These are phyloP conservation scores for Mormoops blainvillei DNA, from an alignment of 2,113 vertebrate species.

Conservation along the genomic window DNA sequence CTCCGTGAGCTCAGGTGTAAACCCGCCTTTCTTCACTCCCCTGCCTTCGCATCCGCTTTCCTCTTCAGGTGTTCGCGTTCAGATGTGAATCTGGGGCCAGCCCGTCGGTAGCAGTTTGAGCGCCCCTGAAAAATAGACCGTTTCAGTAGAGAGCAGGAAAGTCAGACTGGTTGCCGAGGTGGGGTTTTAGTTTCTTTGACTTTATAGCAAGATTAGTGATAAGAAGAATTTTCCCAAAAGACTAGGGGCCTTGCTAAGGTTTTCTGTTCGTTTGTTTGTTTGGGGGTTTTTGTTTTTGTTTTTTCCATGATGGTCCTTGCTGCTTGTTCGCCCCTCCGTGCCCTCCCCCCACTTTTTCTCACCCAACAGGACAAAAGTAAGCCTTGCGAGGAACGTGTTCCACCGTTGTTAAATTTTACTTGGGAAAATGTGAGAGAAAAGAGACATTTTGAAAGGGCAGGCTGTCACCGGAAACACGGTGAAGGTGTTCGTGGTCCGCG, in stretches of 20 bases:
- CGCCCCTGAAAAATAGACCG: background rate
- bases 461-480: background rate
- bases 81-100: background rate
- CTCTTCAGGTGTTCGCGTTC: background rate
- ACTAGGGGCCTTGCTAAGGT: background rate
- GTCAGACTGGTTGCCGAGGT: background rate
- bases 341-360: background rate
- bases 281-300: background rate
- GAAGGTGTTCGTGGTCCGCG: accelerated
- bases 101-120: background rate
- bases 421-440: background rate
- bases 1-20: background rate
- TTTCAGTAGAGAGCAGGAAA: background rate
- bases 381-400: background rate
- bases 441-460: background rate
- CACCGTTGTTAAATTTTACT: background rate
- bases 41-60: background rate
- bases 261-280: too few relatives aligned
- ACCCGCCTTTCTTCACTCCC: background rate
- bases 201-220: background rate
- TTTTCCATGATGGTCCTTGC: background rate
- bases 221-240: background rate
- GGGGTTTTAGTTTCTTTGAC: background rate
- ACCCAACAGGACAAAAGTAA: background rate
- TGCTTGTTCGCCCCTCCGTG: background rate